Conservation (phyloP, 2,888 invertebrate species). For the Cephus nigrinus region DNA sequence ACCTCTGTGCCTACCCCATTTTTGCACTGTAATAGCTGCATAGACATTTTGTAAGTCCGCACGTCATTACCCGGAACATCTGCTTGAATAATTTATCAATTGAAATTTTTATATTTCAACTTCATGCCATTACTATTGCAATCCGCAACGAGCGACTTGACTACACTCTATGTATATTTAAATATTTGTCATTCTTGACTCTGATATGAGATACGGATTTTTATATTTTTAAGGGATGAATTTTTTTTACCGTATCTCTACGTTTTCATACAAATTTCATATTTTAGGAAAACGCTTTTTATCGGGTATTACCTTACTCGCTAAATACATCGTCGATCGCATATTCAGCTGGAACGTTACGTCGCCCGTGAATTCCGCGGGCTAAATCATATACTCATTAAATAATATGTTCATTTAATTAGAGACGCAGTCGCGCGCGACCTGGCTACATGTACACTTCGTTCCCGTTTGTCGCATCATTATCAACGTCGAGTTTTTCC, state of each 20-base stretch:
- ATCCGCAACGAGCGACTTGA: background rate
- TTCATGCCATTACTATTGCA: background rate
- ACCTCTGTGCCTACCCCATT: background rate
- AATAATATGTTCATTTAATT: constrained; percentile 24
- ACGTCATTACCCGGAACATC: background rate
- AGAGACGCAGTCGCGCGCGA: constrained; percentile 22
- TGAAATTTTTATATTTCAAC: background rate
- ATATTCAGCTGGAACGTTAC: background rate
- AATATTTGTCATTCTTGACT: background rate
- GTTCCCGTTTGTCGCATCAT: constrained; percentile 9
- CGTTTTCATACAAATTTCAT: background rate
- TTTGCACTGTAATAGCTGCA: background rate
- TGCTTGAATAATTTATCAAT: background rate
- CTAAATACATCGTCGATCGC: background rate
- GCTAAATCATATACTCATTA: constrained; percentile 8
- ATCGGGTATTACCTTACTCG: background rate
- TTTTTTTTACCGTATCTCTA: background rate
- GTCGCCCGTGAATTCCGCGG: background rate
- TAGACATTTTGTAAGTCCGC: background rate
- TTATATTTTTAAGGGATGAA: background rate
- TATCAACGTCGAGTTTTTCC: constrained; percentile 1
- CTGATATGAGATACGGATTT: background rate
- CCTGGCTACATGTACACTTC: constrained; percentile 5
- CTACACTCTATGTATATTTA: background rate
- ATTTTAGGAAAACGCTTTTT: background rate